Evolutionary conservation across 2,888 invertebrate genomes (phyloP).

Genomic region (Tillus elongatus): DNA sequence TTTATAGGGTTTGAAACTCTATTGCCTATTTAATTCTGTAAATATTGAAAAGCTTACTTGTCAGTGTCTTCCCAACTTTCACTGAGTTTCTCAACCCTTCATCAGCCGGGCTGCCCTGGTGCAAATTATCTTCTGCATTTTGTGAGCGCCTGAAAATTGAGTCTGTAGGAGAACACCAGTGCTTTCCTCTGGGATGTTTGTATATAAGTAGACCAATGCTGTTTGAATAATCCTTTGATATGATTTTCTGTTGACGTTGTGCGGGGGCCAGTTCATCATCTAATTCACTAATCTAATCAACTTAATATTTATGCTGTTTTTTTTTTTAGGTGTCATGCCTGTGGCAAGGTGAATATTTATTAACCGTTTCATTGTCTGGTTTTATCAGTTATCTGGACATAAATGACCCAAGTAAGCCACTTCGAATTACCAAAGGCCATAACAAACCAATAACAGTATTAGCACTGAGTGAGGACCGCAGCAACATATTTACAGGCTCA

Average conservation of each 20-base stretch:
- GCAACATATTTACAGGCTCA: constrained; percentile 81
- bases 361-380: constrained; percentile 91
- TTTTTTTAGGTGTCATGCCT: constrained; percentile 67
- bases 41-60: no score
- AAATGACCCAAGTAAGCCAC: constrained; percentile 71
- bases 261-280: not conserved
- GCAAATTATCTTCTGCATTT: no score
- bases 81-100: no score
- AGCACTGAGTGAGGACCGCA: constrained; percentile 62
- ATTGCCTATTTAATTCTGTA: no score
- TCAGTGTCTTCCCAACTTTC: no score
- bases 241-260: no score
- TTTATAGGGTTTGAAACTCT: no score
- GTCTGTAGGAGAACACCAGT: no score
- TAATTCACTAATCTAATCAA: not conserved
- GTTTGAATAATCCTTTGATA: constrained; percentile 1
- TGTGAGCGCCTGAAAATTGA: no score
- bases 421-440: constrained; percentile 85
- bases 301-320: constrained; percentile 5
- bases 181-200: no score
- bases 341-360: constrained; percentile 84
- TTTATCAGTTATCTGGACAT: constrained; percentile 90
- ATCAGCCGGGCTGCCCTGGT: no score
- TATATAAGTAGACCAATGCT: no score
- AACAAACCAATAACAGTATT: constrained; percentile 95